Base-by-base conservation (phyloP, 2,888 invertebrate genomes). In the Pantelozetes paolii region DNA sequence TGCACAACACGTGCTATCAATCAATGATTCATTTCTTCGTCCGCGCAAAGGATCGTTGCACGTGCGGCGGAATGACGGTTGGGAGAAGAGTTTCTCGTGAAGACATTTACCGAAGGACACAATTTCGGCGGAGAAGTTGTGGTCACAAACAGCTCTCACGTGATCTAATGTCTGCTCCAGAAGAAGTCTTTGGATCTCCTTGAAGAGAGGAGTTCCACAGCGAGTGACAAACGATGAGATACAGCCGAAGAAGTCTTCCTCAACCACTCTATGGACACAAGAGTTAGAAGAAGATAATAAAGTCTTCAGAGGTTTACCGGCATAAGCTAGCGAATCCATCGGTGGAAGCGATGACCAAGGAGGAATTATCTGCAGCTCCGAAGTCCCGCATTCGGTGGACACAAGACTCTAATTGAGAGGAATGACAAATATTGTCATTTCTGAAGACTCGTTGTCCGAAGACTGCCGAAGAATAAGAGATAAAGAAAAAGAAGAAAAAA, bases 151-250 rank as follows among this genome's bases (percentile, higher is more conserved):
- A n/a, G 1, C 11, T n/a, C 67, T 40, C 40, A 42, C 42, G 18
- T 73, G 73, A 45, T 32, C 26, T 8, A 64, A 23, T 15, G 67
- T 69, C 11, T 62, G 64, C 40, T 73, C 73, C 13, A 50, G 20
- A 20, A 73, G 11, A 26, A 73, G 36, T 20, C 23, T 36, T 18
- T 23, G 23, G 2, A 73, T n/a, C 45, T 73, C 73, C 32, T 42
- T 32, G 20, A 67, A 42, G 13, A 73, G 28, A 26, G 73, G 64
- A 26, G 73, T 73, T 36, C 73, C 73, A 26, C 73, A 73, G 18
- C 62, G 64, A 15, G 36, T 42, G 3, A 73, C 9, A 23, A 28
- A 73, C 26, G 9, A 36, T 13, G 20, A 3, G 36, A 73, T 32
- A 28, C 73, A 73, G 8, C 30, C 67, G 20, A 32, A n/a, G 15